Evolutionary conservation across 2,797 vertebrate genomes (phyloP), one percentile per base, ranked within the genome.

Genomic region (Sebastes steindachneri): DNA sequence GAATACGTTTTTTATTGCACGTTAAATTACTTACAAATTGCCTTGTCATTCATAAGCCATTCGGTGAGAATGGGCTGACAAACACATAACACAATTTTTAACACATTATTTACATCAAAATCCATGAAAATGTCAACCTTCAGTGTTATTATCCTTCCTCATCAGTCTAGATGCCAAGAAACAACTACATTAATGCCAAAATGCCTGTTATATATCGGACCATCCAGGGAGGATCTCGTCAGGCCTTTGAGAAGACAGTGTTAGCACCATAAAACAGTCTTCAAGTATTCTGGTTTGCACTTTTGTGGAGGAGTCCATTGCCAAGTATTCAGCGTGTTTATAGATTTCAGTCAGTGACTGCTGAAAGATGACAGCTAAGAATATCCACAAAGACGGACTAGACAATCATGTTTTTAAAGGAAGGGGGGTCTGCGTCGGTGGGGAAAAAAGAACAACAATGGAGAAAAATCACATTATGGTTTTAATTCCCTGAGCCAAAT

Each of bases 321-420:
- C 80, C 86, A 90, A 89, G 72, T 86, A 75, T 89, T 85, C 41
- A 5, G 31, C 3, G 2, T 83, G 80, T 88, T 86, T 82, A 86
- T 76, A 86, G 67, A 77, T 81, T 80, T 82, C n/a, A 77, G 73
- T 73, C 75, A 86, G 75, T 83, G 82, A 67, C 67, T 80, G 66
- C 68, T 87, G 86, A 90, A 82, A 76, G 72, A 88, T 75, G 71
- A 80, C 84, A 90, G 79, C 72, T 76, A 35, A 71, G 55, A 66
- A 82, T 79, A 79, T 89, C 77, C 83, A 73, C 67, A 62, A 83
- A 80, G 69, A 84, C 64, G 60, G 55, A 67, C 29, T 41, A 81
- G 74, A 85, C 48, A 63, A 35, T 74, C 58, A 68, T 79, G 60
- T 82, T 75, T 87, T 86, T 76, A 26, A 54, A 62, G 25, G 35